Evolutionary conservation across 1,140 invertebrate species (phyloP).

Genomic region (Condylostylus longicornis): DNA sequence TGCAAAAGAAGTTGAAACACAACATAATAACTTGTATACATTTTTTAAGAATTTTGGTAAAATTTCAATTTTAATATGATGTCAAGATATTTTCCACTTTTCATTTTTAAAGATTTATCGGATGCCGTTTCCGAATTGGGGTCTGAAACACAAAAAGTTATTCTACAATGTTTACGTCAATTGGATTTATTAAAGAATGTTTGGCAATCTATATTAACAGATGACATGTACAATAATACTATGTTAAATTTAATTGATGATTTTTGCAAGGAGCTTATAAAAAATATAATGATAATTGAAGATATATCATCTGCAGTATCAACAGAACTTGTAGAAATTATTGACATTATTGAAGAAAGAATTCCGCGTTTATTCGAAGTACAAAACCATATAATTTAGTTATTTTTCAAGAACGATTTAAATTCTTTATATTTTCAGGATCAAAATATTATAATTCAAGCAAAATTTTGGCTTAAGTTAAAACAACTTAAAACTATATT

Average conservation of each 20-base stretch:
- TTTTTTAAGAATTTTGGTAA: too few relatives aligned
- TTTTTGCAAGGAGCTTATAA: constrained; percentile 28
- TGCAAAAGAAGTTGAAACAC: too few relatives aligned
- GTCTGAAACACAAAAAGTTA: constrained; percentile 48
- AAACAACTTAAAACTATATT: constrained; percentile 69
- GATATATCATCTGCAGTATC: constrained; percentile 34
- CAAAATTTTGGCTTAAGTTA: constrained; percentile 68
- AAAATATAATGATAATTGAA: constrained; percentile 26
- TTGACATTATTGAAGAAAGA: constrained; percentile 32
- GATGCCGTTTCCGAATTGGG: constrained; percentile 40
- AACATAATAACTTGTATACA: too few relatives aligned
- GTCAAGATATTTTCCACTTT: too few relatives aligned
- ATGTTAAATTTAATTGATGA: constrained; percentile 32
- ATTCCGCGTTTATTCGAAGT: constrained; percentile 31
- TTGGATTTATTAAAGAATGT: constrained; percentile 71
- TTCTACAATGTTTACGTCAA: constrained; percentile 70
- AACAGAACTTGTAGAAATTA: constrained; percentile 33
- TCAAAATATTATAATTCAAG: constrained; percentile 41
- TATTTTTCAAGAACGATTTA: too few relatives aligned
- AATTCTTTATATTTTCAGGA: constrained; percentile 34
- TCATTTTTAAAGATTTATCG: constrained; percentile 40
- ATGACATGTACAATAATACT: constrained; percentile 33
- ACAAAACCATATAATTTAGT: too few relatives aligned
- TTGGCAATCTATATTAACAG: constrained; percentile 47
- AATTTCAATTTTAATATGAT: too few relatives aligned